These are phyloP conservation scores for Hyperopisus bebe DNA, from an alignment of 2,113 vertebrate genomes.

Conservation along the genomic window DNA sequence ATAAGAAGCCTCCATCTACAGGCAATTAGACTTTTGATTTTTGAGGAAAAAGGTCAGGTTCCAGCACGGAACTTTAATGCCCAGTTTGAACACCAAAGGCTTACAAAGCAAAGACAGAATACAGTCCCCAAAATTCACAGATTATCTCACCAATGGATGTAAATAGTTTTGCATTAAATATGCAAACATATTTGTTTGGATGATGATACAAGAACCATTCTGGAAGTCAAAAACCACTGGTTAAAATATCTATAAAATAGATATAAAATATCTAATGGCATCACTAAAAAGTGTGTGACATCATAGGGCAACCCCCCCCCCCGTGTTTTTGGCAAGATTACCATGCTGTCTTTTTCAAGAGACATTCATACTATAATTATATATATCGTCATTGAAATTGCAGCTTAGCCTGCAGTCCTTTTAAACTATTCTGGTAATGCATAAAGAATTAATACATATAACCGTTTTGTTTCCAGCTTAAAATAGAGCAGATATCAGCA, in stretches of 20 bases:
- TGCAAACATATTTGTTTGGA: not conserved
- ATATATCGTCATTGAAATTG: slow-evolving; percentile 23
- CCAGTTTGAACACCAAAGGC: not conserved
- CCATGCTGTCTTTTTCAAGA: slow-evolving; percentile 15
- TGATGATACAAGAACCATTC: not conserved
- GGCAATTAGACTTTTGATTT: not conserved
- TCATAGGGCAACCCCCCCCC: not conserved
- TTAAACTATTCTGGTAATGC: slow-evolving; percentile 19
- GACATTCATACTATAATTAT: slow-evolving; percentile 33
- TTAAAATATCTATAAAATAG: not conserved
- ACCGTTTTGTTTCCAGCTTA: not conserved
- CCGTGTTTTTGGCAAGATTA: slow-evolving; percentile 15
- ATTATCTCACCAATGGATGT: not conserved
- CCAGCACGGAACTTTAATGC: not conserved
- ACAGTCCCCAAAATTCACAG: not conserved
- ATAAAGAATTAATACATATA: slow-evolving; percentile 10
- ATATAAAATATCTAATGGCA: not conserved
- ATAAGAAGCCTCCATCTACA: not conserved
- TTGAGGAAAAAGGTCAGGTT: not conserved
- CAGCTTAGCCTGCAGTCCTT: slow-evolving; percentile 9
- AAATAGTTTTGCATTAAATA: not conserved
- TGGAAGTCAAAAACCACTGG: not conserved
- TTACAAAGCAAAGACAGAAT: not conserved
- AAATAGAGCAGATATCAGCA: slow-evolving; percentile 7
- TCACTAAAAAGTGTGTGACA: not conserved